Percentiles rank a stretch among this genome's conserved stretches.
phyloP scores from a whole-genome alignment of 2,888 invertebrate species.

The Amiota mariae region DNA sequence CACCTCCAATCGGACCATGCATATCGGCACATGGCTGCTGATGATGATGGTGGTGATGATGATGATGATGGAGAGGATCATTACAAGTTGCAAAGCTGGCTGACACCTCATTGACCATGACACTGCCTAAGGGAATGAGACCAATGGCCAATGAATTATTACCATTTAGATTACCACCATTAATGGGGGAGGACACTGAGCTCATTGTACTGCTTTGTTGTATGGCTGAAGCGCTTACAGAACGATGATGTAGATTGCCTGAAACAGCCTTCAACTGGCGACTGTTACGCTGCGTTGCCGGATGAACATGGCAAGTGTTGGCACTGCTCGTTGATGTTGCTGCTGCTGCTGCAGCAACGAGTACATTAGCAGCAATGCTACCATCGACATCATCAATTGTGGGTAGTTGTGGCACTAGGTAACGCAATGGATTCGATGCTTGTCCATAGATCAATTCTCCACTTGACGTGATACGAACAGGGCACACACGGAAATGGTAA shows the following conservation, averaged over 20 bases:
- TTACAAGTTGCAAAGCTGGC: slow-evolving; percentile 67
- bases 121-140: slow-evolving; percentile 57
- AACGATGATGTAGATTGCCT: slow-evolving; percentile 62
- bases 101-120: slow-evolving; percentile 62
- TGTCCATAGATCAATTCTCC: slow-evolving; percentile 78
- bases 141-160: slow-evolving; percentile 50
- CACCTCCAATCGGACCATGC: slow-evolving; percentile 40
- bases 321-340: slow-evolving; percentile 36
- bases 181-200: slow-evolving; percentile 44
- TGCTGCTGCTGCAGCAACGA: slow-evolving; percentile 43
- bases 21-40: slow-evolving; percentile 46
- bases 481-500: slow-evolving; percentile 86
- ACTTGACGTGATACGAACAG: slow-evolving; percentile 78
- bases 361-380: slow-evolving; percentile 48
- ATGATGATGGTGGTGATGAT: slow-evolving; percentile 71
- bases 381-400: slow-evolving; percentile 61
- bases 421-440: slow-evolving; percentile 79
- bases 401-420: slow-evolving; percentile 68
- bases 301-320: slow-evolving; percentile 48
- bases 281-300: slow-evolving; percentile 64
- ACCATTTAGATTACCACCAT: background rate
- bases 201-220: slow-evolving; percentile 40
- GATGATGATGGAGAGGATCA: slow-evolving; percentile 69
- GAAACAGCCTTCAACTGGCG: slow-evolving; percentile 56
- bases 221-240: slow-evolving; percentile 70